Evolutionary conservation across 2,797 vertebrate species (phyloP).

Genomic region (Siniperca scherzeri): DNA sequence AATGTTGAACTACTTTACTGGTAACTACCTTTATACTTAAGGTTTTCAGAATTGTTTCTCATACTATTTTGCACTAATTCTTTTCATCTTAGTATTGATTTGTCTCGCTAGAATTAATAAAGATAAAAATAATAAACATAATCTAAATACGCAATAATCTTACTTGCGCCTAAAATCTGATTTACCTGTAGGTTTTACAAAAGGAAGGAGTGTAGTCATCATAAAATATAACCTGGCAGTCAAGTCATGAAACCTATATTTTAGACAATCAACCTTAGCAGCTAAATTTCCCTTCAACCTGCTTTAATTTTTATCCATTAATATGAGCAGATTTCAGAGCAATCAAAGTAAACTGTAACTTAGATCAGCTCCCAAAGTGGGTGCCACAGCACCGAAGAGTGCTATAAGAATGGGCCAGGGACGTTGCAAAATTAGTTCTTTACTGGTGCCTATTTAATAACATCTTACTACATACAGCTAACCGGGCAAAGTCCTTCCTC

Average conservation of each 20-base stretch:
- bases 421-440: no score
- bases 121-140: no score
- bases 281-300: neutral
- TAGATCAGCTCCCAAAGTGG: neutral
- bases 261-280: neutral
- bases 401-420: no score
- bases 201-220: neutral
- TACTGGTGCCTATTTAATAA: neutral
- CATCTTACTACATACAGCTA: neutral
- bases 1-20: neutral
- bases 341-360: neutral
- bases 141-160: no score
- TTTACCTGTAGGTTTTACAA: neutral
- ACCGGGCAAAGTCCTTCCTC: no score
- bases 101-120: no score
- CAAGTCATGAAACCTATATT: neutral
- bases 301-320: neutral
- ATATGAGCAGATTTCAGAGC: neutral
- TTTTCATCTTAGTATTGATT: no score
- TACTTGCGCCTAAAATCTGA: no score
- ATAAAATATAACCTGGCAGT: neutral
- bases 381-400: neutral
- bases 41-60: no score
- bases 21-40: no score
- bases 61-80: no score